Evolutionary conservation across 2,113 vertebrate genomes (phyloP), one percentile per base, ranked within the genome.

Genomic region (Paralichthys olivaceus): DNA sequence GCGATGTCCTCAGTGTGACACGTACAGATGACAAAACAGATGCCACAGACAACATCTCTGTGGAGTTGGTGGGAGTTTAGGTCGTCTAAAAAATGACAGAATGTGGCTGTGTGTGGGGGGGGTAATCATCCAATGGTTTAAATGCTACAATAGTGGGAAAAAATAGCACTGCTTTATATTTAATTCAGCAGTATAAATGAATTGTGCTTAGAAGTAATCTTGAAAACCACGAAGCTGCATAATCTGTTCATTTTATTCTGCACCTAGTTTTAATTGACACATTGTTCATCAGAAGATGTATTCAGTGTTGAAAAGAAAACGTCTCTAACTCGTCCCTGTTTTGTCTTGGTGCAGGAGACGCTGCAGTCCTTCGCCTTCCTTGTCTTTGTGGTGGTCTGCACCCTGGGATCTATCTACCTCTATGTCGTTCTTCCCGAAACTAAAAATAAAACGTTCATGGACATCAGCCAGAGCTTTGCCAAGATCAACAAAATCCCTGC

Each of bases 381-480:
- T 15, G 95, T 97, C 68, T 99, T 99, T 62, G 94, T 95, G 65
- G 93, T 83, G 0, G 69, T 96, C 72, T 98, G 97, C 70, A 43
- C 83, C 1, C 0, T 89, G 0, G 97, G 95, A 37, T 93, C 97
- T 0, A 11, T 93, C 37, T 99, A 95, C 83, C 94, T 98, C 57
- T 94, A 94, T 49, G 72, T 96, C 9, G 82, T 98, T 75, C 95
- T 99, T 20, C 97, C 97, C 0, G 98, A 99, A 93, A 99, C 97
- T 26, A 99, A 99, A 88, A 97, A 97, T 86, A 98, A 96, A 92
- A 98, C 96, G 1, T 93, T 97, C 7, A 67, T 94, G 54, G 96
- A 99, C 89, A 99, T 99, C 92, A 97, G 94, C 84, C 93, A 95
- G 80, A 96, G 93, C 17, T 99, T 99, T 76, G 91, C 94, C 82